These are phyloP conservation scores for Vipera ursinii DNA, from an alignment of 2,797 vertebrate genomes.

Conservation along the genomic window DNA sequence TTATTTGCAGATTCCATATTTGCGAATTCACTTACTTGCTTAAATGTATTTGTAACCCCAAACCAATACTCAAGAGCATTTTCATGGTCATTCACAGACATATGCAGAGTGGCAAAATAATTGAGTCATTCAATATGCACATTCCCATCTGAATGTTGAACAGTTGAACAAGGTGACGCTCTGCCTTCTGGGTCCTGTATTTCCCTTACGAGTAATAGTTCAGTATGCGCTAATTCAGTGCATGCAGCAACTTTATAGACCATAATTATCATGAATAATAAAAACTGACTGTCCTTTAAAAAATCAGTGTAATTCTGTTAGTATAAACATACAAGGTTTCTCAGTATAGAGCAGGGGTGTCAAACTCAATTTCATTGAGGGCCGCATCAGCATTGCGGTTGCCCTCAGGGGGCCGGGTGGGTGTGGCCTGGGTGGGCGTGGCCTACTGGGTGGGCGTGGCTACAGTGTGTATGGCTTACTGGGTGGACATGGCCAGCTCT, in stretches of 20 bases:
- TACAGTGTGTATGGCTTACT: no score
- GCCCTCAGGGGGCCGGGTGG: no score
- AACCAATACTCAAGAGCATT: background rate
- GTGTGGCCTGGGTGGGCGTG: no score
- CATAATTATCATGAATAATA: background rate
- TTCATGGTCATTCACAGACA: background rate
- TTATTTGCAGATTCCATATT: background rate
- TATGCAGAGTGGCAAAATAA: background rate
- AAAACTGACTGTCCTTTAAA: background rate
- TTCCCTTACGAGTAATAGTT: background rate
- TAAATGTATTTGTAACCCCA: background rate
- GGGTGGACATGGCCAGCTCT: no score
- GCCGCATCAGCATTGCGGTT: no score
- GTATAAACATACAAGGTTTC: background rate
- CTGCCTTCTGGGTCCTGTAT: background rate
- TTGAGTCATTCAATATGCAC: background rate
- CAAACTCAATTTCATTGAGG: no score
- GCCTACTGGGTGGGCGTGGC: no score
- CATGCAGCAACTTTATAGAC: background rate
- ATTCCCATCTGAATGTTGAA: background rate
- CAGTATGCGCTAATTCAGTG: background rate
- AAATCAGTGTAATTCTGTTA: background rate
- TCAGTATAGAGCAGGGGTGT: background rate
- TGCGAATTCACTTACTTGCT: background rate
- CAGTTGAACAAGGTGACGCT: background rate